Percentiles rank a stretch among this genome's conserved stretches.
Evolutionary conservation across 2,888 invertebrate species (phyloP).

Genomic region (Dione juno): DNA sequence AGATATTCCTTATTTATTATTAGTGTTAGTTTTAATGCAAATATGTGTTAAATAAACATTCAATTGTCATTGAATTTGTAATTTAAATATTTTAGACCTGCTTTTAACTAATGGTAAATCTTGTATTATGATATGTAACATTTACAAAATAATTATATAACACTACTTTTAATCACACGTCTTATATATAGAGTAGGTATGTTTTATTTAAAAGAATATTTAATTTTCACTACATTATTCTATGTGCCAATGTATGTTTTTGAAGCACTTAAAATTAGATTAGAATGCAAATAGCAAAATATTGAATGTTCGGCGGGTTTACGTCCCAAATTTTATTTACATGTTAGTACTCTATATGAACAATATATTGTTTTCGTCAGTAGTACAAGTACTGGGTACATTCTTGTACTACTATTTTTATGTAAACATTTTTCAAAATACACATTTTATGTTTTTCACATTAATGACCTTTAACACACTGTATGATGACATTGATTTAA

Average conservation of each 20-base stretch:
- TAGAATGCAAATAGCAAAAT: neutral
- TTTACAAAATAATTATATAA: too few relatives aligned
- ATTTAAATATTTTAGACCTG: neutral
- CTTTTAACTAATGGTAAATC: neutral
- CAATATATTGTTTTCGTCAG: neutral
- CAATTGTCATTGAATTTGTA: neutral
- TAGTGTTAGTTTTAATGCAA: neutral
- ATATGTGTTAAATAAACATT: neutral
- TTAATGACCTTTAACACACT: too few relatives aligned
- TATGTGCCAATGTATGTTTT: conserved; percentile 14
- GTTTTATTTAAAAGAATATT: neutral
- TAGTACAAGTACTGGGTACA: too few relatives aligned
- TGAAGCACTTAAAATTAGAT: conserved; percentile 8
- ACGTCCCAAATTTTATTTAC: neutral
- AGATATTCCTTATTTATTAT: neutral
- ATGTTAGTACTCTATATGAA: too few relatives aligned
- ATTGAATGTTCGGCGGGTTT: conserved; percentile 17
- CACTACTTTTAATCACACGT: neutral
- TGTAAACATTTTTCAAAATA: too few relatives aligned
- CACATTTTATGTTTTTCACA: too few relatives aligned
- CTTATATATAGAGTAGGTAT: neutral
- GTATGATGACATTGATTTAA: too few relatives aligned
- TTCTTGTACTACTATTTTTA: too few relatives aligned
- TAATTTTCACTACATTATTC: neutral
- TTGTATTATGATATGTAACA: neutral